Conservation (phyloP, 92 coral and sea anemone genomes). For the Palythoa grandiflora region DNA sequence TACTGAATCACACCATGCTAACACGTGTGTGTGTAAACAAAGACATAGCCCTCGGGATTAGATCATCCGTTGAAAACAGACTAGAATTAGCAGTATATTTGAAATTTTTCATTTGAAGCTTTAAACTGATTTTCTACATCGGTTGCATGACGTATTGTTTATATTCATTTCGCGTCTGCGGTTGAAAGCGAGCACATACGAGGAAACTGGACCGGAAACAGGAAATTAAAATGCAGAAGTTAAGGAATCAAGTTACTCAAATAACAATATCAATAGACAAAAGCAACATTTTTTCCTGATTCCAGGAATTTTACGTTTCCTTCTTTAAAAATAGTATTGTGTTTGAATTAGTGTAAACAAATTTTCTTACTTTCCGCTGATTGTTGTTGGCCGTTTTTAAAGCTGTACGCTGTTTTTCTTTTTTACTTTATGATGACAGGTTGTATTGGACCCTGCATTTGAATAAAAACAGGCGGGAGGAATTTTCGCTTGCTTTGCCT, state of each 20-base stretch:
- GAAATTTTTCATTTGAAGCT: too few species aligned
- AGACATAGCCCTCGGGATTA: background rate
- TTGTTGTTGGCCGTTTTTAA: background rate
- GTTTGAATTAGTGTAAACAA: background rate
- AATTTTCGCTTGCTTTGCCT: background rate
- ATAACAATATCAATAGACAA: constrained; percentile 12
- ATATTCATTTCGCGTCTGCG: too few species aligned
- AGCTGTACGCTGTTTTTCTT: background rate
- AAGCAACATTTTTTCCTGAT: background rate
- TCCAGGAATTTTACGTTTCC: constrained; percentile 7
- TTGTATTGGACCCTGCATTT: background rate
- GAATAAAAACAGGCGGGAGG: background rate
- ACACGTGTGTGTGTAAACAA: background rate
- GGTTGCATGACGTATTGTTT: too few species aligned
- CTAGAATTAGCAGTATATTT: too few species aligned
- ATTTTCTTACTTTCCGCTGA: background rate
- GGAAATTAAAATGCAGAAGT: constrained; percentile 25
- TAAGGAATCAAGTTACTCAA: background rate
- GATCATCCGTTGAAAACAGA: too few species aligned
- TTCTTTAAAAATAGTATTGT: background rate
- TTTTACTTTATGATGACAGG: background rate
- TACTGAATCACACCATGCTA: background rate
- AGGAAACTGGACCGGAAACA: constrained; percentile 24
- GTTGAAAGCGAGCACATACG: background rate
- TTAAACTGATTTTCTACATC: too few species aligned